These are phyloP conservation scores for Copidosoma aretas DNA, from an alignment of 2,888 invertebrate species.

Conservation along the genomic window DNA sequence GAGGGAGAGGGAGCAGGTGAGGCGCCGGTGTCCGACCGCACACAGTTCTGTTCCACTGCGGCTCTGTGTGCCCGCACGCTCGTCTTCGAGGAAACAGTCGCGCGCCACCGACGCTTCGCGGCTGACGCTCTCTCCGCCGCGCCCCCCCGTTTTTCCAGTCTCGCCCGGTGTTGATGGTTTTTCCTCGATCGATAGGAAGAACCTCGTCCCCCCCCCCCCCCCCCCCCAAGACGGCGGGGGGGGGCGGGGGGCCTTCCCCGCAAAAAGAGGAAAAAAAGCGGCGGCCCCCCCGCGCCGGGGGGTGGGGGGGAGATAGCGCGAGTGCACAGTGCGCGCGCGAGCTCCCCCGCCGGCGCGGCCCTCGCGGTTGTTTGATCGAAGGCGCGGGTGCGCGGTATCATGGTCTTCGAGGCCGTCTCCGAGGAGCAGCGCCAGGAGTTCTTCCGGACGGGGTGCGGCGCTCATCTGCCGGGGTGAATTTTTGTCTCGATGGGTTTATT, in stretches of 20 bases:
- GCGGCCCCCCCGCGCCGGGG: too few relatives aligned
- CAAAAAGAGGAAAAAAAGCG: too few relatives aligned
- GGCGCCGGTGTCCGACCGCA: conserved; percentile 49
- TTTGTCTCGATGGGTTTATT: not conserved
- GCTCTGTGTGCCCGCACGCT: too few relatives aligned
- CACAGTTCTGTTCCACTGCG: conserved; percentile 55
- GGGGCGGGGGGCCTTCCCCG: too few relatives aligned
- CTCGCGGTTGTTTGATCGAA: not conserved
- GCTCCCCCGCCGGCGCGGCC: not conserved
- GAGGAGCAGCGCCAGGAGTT: conserved; percentile 69
- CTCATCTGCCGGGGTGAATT: conserved; percentile 71
- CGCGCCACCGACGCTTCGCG: too few relatives aligned
- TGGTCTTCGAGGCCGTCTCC: conserved; percentile 70
- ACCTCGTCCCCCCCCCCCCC: too few relatives aligned
- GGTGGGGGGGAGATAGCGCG: not conserved
- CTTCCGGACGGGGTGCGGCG: conserved; percentile 68
- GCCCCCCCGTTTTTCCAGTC: not conserved
- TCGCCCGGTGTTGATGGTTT: not conserved
- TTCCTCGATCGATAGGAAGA: too few relatives aligned
- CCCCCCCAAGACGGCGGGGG: too few relatives aligned
- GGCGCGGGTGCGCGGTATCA: conserved; percentile 50
- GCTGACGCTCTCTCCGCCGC: conserved; percentile 11
- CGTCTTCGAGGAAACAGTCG: too few relatives aligned
- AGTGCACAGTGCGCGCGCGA: not conserved
- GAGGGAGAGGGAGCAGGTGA: not conserved